Evolutionary conservation across 2,113 vertebrate species (phyloP).

Genomic region (Apaloderma vittatum): DNA sequence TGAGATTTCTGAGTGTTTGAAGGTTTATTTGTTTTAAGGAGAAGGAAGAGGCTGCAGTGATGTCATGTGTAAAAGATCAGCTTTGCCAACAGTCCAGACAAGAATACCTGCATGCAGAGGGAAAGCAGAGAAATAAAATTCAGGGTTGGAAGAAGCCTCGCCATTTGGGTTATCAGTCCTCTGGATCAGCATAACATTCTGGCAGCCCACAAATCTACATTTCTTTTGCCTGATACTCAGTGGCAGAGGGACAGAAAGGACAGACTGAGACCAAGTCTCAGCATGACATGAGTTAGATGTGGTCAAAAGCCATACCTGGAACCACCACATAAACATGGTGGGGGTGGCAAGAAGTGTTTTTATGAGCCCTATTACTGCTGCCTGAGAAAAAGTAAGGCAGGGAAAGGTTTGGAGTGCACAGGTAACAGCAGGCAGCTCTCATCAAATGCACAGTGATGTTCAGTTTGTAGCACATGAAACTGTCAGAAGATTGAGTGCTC

Average conservation of each 20-base stretch:
- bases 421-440: not conserved
- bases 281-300: not conserved
- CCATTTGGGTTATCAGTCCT: not conserved
- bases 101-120: not conserved
- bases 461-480: not conserved
- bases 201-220: not conserved
- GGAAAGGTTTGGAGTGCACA: not conserved
- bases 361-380: not conserved
- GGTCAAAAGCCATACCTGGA: not conserved
- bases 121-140: not conserved
- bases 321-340: accelerated
- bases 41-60: not conserved
- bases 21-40: not conserved
- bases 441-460: not conserved
- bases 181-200: not conserved
- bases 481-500: conserved; percentile 11
- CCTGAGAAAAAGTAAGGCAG: not conserved
- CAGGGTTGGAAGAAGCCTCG: not conserved
- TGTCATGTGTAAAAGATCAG: not conserved
- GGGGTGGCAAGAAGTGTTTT: not conserved
- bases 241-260: not conserved
- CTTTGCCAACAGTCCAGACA: not conserved
- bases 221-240: not conserved
- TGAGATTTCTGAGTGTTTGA: not conserved
- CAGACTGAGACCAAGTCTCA: not conserved